phyloP scores from a whole-genome alignment of 1,140 invertebrate genomes.

The Camponotus floridanus region DNA sequence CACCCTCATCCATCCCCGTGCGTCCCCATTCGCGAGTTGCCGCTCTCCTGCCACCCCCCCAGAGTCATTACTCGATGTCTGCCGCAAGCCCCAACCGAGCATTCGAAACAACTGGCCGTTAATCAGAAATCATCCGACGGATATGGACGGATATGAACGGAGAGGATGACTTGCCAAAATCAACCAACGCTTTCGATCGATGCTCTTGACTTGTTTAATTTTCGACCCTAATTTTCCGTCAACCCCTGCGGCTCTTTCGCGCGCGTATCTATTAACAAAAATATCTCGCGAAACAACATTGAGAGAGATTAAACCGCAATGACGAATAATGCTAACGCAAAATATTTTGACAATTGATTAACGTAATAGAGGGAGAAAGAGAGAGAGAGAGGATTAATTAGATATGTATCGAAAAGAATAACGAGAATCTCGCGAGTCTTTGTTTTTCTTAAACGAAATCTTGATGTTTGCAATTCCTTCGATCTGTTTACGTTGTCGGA shows the following conservation, averaged over 20 bases:
- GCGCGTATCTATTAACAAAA: slow-evolving; percentile 19
- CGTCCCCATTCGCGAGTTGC: slow-evolving; percentile 76
- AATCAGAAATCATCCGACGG: slow-evolving; percentile 85
- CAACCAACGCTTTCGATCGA: slow-evolving; percentile 52
- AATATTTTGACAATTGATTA: background rate
- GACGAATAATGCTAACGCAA: background rate
- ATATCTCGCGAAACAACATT: slow-evolving; percentile 21
- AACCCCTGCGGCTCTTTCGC: slow-evolving; percentile 12
- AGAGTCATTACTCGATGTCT: slow-evolving; percentile 86
- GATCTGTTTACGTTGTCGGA: slow-evolving; percentile 43
- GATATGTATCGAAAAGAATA: background rate
- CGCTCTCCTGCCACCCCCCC: slow-evolving; percentile 80
- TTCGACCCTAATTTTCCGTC: slow-evolving; percentile 31
- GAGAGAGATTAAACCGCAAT: background rate
- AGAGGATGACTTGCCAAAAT: slow-evolving; percentile 72
- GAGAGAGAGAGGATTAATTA: no score
- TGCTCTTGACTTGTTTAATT: slow-evolving; percentile 51
- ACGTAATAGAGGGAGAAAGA: background rate
- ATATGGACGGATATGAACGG: slow-evolving; percentile 64
- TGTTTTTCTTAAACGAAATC: background rate
- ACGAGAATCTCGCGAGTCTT: background rate
- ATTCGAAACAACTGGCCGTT: slow-evolving; percentile 85
- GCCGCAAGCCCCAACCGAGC: slow-evolving; percentile 81
- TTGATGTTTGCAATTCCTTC: background rate
- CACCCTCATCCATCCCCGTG: slow-evolving; percentile 72